phyloP scores from a whole-genome alignment of 2,797 vertebrate species.

The Hippoglossus hippoglossus region DNA sequence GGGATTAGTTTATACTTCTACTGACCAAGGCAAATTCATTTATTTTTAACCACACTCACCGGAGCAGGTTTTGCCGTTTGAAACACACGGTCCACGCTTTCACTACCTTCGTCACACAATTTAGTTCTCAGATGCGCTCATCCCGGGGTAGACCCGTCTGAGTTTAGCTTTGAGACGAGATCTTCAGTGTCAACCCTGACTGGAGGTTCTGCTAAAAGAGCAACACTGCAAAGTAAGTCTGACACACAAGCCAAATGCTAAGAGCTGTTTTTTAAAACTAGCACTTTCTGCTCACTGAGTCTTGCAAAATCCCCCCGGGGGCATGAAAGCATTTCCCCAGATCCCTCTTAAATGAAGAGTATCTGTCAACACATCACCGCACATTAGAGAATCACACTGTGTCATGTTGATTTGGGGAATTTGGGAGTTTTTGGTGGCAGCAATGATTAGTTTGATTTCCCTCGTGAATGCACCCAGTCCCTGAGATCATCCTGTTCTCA shows the following conservation, averaged over 20 bases:
- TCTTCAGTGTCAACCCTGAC: constrained; percentile 57
- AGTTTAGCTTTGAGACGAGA: constrained; percentile 50
- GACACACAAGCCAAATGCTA: constrained; percentile 58
- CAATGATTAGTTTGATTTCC: constrained; percentile 75
- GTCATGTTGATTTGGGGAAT: constrained; percentile 68
- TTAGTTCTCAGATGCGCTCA: constrained; percentile 16
- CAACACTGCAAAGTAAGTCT: constrained; percentile 49
- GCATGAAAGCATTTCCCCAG: constrained; percentile 54
- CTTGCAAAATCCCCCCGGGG: constrained; percentile 45
- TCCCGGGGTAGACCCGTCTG: constrained; percentile 16
- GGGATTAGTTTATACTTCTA: neutral
- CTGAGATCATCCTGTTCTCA: constrained; percentile 51
- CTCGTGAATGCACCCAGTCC: constrained; percentile 47
- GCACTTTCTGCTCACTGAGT: constrained; percentile 61
- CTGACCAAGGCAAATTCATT: neutral
- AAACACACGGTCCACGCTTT: constrained; percentile 20
- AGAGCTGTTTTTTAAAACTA: constrained; percentile 58
- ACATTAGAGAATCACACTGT: constrained; percentile 73
- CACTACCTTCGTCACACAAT: neutral
- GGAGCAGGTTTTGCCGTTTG: constrained; percentile 2
- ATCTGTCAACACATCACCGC: constrained; percentile 74
- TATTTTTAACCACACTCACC: neutral
- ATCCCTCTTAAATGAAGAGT: constrained; percentile 70
- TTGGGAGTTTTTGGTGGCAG: constrained; percentile 69
- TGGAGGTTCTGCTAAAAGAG: constrained; percentile 35